phyloP scores from a whole-genome alignment of 2,113 vertebrate species.

The Rhipidura dahli region DNA sequence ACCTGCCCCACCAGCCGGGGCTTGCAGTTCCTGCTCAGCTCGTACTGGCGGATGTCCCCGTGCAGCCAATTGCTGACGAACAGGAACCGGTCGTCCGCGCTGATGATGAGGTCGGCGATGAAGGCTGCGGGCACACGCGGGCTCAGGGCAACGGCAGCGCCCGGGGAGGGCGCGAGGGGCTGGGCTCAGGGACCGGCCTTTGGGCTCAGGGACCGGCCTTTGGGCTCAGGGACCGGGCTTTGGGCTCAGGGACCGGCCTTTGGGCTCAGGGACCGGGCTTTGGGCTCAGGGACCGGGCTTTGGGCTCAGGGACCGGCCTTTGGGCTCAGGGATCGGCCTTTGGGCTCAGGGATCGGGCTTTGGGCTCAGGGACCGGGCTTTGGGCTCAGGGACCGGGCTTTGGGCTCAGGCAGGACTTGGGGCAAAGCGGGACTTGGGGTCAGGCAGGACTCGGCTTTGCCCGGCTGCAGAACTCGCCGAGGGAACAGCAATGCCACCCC shows the following conservation, averaged over 20 bases:
- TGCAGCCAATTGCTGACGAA: conserved; percentile 94
- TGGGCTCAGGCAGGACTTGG: not conserved
- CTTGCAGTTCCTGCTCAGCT: conserved; percentile 78
- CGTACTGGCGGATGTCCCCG: conserved; percentile 92
- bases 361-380: too few relatives aligned
- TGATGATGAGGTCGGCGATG: conserved; percentile 86
- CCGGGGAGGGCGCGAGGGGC: not conserved
- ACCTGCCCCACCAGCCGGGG: conserved; percentile 86
- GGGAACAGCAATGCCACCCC: not conserved
- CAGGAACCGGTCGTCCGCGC: conserved; percentile 86
- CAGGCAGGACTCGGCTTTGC: not conserved
- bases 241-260: not conserved
- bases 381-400: not conserved
- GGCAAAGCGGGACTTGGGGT: not conserved
- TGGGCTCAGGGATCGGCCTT: too few relatives aligned
- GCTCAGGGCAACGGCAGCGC: not conserved
- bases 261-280: too few relatives aligned
- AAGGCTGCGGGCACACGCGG: conserved; percentile 69
- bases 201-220: too few relatives aligned
- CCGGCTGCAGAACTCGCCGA: not conserved
- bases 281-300: not conserved
- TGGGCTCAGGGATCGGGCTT: not conserved
- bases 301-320: not conserved
- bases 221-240: not conserved
- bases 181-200: too few relatives aligned